A percentile compares a stretch with the other conserved stretches of the same genome.
Evolutionary conservation across 2,113 vertebrate species (phyloP).

Genomic region (Nycticryphes semicollaris): DNA sequence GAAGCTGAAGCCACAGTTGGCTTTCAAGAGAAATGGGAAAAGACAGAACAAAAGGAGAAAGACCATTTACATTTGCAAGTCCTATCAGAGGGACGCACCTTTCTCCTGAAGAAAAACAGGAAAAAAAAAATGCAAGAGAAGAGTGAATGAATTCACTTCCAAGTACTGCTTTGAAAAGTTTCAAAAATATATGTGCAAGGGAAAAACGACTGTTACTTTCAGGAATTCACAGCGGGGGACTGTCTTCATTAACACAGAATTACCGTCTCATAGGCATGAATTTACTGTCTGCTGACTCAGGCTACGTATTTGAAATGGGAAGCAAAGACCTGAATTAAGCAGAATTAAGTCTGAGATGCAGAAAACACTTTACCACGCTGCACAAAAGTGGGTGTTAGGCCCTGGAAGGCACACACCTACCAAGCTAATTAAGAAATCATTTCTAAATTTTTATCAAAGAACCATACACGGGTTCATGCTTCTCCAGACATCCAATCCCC

Average conservation of each 20-base stretch:
- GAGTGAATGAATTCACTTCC: background rate
- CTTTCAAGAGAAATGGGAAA: background rate
- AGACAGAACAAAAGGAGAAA: background rate
- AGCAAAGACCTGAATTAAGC: background rate
- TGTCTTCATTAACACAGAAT: background rate
- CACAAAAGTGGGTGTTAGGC: background rate
- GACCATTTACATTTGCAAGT: background rate
- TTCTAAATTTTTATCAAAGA: background rate
- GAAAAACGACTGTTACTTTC: background rate
- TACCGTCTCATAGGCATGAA: background rate
- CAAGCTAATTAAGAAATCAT: background rate
- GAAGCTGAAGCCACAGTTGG: background rate
- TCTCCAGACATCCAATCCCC: background rate
- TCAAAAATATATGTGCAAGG: background rate
- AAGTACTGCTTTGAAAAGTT: background rate
- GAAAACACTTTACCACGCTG: fast-evolving
- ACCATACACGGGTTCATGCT: fast-evolving
- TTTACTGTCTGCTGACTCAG: background rate
- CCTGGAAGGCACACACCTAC: background rate
- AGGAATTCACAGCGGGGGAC: background rate
- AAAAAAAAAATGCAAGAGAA: background rate
- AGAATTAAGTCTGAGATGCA: background rate
- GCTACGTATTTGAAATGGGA: background rate
- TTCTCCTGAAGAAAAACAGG: background rate
- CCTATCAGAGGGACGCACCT: background rate